These are phyloP conservation scores for Apamea sordens DNA, from an alignment of 2,888 invertebrate species.

Conservation along the genomic window DNA sequence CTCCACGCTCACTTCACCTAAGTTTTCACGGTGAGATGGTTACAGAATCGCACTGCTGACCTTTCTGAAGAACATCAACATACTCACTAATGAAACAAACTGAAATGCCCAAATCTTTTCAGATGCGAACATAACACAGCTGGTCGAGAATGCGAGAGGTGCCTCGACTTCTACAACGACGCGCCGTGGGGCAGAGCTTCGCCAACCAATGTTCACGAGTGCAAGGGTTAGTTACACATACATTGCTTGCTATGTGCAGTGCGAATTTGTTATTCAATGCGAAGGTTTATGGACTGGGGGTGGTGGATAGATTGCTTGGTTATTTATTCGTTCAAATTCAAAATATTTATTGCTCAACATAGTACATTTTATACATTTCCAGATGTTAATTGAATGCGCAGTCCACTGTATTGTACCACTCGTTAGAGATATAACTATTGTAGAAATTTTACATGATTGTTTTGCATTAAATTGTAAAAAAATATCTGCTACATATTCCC, in stretches of 20 bases:
- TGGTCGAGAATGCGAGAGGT: conserved; percentile 97
- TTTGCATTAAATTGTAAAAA: background rate
- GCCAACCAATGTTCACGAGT: conserved; percentile 96
- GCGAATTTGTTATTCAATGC: conserved; percentile 38
- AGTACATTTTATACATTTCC: too few relatives aligned
- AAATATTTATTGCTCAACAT: too few relatives aligned
- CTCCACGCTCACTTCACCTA: too few relatives aligned
- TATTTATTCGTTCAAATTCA: too few relatives aligned
- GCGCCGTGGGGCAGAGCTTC: conserved; percentile 98
- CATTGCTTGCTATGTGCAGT: conserved; percentile 31
- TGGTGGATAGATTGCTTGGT: background rate
- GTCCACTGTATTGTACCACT: too few relatives aligned
- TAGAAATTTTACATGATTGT: background rate
- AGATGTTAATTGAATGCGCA: too few relatives aligned
- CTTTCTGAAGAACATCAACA: background rate
- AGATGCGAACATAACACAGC: conserved; percentile 99
- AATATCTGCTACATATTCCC: background rate
- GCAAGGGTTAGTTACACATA: conserved; percentile 93
- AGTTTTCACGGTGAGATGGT: too few relatives aligned
- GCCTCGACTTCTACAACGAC: conserved; percentile 98
- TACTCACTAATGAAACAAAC: background rate
- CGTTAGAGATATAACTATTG: background rate
- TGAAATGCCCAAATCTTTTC: conserved; percentile 78
- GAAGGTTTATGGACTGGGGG: conserved; percentile 17
- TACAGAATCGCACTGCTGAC: too few relatives aligned